Conservation (phyloP, 1,140 invertebrate species). For the Drosophila pachea region DNA sequence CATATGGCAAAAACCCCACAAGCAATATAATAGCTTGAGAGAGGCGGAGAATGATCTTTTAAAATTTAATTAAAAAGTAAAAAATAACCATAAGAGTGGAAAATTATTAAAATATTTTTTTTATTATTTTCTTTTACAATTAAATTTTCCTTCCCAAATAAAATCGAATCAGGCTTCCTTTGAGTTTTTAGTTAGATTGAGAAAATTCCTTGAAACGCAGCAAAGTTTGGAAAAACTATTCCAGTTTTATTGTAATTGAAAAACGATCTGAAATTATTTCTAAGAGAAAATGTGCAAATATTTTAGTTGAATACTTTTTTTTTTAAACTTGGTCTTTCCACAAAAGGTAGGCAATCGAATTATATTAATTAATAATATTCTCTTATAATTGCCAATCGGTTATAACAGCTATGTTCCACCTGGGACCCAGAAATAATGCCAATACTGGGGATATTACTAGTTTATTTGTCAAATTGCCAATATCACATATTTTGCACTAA, state of each 20-base stretch:
- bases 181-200: conserved; percentile 7
- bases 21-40: too few species aligned
- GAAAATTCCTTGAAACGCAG: too few species aligned
- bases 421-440: not conserved
- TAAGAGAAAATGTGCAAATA: not conserved
- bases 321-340: not conserved
- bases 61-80: too few species aligned
- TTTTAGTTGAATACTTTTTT: not conserved
- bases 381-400: not conserved
- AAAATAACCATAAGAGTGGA: too few species aligned
- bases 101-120: too few species aligned
- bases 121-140: too few species aligned
- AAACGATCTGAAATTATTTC: not conserved
- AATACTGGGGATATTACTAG: not conserved
- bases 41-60: too few species aligned
- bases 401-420: not conserved
- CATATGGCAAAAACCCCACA: too few species aligned
- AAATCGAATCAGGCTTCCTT: conserved; percentile 2
- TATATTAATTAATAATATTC: not conserved
- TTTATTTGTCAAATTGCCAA: not conserved
- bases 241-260: too few species aligned
- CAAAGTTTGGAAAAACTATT: not conserved
- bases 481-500: not conserved
- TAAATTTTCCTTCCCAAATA: too few species aligned
- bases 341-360: not conserved